Evolutionary conservation across 1,140 invertebrate species (phyloP), one percentile per base, ranked within the genome.

Genomic region (Pemphigus obesinymphae): DNA sequence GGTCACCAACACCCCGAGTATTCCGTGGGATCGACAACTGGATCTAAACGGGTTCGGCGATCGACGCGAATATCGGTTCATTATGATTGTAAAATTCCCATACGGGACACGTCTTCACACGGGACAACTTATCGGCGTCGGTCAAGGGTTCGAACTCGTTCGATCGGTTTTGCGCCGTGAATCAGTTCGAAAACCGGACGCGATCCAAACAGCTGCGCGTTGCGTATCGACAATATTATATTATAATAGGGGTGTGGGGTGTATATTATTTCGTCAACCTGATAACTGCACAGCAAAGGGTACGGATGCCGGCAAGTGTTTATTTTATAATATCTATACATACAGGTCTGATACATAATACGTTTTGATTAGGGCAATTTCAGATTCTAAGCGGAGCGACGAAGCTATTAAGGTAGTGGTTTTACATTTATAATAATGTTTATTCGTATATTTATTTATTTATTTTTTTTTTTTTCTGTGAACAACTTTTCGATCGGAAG

Each of bases 1-100:
- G 37, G 66, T 70, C 37, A 43, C 37, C 63, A 40, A 8, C 34
- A 26, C 63, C 13, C 7, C 63, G 63, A 20, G 20, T 40, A n/a
- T 48, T 40, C 76, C 76, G 76, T 80, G 76, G 76, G 76, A 80
- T 80, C 76, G 76, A 80, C 63, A 80, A 80, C 76, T 80, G 76
- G 76, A 80, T 80, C 37, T 63, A 80, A 80, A 80, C 76, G 55
- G 76, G 76, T 80, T 63, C 76, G 55, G 68, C 68, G 68, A 70
- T 70, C 40, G 68, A 23, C 40, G 40, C 37, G 23, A 15, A 43
- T 40, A 66, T 66, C 34, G n/a, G 34, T 70, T 23, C 17, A 34
- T 45, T 29, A 23, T 26, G 45, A 70, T 45, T 26, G 26, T 70
- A 15, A 26, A 43, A 70, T 80, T 58, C 55, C 55, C 76, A 80